Percentiles rank a stretch among this genome's conserved stretches.
Evolutionary conservation across 2,888 invertebrate genomes (phyloP).

Genomic region (Brachylomia viminalis): DNA sequence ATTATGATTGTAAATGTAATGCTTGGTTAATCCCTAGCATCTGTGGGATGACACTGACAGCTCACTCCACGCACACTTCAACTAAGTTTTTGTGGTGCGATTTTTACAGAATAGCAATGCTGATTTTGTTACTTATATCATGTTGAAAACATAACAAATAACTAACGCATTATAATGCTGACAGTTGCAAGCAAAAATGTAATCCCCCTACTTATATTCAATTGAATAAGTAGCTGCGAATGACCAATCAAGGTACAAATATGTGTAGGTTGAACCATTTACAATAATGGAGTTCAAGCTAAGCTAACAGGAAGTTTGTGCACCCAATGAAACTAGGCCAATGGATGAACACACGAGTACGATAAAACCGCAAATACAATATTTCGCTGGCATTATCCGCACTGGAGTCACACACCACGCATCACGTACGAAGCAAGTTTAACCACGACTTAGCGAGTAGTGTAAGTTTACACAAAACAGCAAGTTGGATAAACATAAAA

Average conservation of each 20-base stretch:
- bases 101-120: too few species aligned
- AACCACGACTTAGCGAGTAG: conserved; percentile 64
- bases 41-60: too few species aligned
- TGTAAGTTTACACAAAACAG: conserved; percentile 71
- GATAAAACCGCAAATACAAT: conserved; percentile 49
- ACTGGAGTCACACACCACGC: conserved; percentile 25
- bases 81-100: too few species aligned
- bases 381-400: conserved; percentile 30
- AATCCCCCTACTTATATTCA: conserved; percentile 19
- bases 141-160: background rate
- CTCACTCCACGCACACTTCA: too few species aligned
- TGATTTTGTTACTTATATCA: too few species aligned
- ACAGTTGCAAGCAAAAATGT: conserved; percentile 20
- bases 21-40: too few species aligned
- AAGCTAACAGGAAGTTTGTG: conserved; percentile 72
- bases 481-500: conserved; percentile 76
- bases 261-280: conserved; percentile 69
- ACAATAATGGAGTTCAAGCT: conserved; percentile 65
- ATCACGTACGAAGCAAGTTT: conserved; percentile 57
- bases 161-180: conserved; percentile 21
- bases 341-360: conserved; percentile 47
- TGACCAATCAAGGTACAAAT: conserved; percentile 47
- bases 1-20: too few species aligned
- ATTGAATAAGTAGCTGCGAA: conserved; percentile 52
- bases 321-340: conserved; percentile 69